Evolutionary conservation across 92 coral and sea anemone genomes (phyloP), one percentile per base, ranked within the genome.

Genomic region (Parazoanthus atlanticus): DNA sequence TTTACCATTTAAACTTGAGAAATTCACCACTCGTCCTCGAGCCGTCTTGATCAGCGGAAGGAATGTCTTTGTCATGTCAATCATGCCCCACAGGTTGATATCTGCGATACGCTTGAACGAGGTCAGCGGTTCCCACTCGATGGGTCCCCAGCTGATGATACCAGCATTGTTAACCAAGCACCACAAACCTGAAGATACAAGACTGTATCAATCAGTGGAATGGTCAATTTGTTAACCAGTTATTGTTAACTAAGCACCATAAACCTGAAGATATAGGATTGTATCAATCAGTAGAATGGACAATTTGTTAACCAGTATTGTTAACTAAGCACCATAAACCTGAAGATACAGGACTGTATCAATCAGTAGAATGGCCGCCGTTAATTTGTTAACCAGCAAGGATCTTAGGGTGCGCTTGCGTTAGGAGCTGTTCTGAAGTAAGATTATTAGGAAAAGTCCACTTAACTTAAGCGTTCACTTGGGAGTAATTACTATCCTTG

Each of bases 101-200:
- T 97, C 98, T 17, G 97, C 97, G 25, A 91, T 88, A 52, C 88
- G 85, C 76, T 93, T 94, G 85, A 91, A 92, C 4, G 91, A 88
- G 6, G 94, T 91, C 67, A 97, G 85, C 17, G 94, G 86, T 74
- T 96, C 90, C 99, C 98, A 97, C 73, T 97, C 99, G 33, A 94
- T 88, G 13, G 97, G 99, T 30, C 99, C 99, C 81, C 89, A 86
- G 49, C 78, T 66, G 8, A 91, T 94, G 36, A 97, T 88, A 9
- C 98, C 99, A 61, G 99, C 99, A 72, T 97, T 97, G 91, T 97
- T 97, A 26, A 97, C 90, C 47, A 97, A 79, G 19, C 98, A 93
- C 99, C 99, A 97, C 31, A 97, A 70, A 54, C 95, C 99, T 97
- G 79, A 33, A 28, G 85, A 32, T 56, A 80, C 23, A 78, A 65